These are phyloP conservation scores for Alethe castanea DNA, from an alignment of 2,113 vertebrate genomes.

Conservation along the genomic window DNA sequence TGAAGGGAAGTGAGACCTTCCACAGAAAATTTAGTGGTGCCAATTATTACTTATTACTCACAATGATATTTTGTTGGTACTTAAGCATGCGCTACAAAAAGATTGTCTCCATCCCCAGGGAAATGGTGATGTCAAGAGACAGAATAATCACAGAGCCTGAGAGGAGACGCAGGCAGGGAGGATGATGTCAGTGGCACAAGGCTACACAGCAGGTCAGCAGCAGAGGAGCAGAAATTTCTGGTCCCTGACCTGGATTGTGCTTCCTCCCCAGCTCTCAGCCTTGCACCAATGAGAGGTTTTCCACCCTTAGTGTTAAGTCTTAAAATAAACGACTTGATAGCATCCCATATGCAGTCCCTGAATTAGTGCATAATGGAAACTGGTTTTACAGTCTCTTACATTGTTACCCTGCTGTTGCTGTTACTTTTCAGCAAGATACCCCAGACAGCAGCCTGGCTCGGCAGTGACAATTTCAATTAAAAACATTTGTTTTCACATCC, in stretches of 20 bases:
- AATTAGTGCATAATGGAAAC: constrained; percentile 20
- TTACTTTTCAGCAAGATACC: constrained; percentile 46
- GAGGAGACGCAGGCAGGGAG: background rate
- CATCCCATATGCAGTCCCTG: constrained; percentile 25
- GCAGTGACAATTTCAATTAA: constrained; percentile 62
- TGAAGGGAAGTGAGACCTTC: background rate
- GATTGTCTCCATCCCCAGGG: background rate
- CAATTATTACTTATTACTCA: background rate
- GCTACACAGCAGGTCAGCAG: background rate
- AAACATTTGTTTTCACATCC: constrained; percentile 59
- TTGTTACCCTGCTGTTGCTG: constrained; percentile 51
- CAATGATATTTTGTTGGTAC: background rate
- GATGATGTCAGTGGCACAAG: background rate
- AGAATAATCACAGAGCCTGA: background rate
- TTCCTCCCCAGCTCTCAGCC: background rate
- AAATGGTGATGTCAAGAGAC: background rate
- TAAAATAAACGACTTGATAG: constrained; percentile 15
- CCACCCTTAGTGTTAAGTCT: background rate
- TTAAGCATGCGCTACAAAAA: background rate
- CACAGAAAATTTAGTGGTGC: background rate
- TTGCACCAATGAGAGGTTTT: background rate
- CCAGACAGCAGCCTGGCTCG: constrained; percentile 36
- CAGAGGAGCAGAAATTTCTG: rapidly evolving
- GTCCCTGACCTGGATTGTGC: background rate
- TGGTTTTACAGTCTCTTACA: constrained; percentile 7